Evolutionary conservation across 2,797 vertebrate genomes (phyloP), one percentile per base, ranked within the genome.

Genomic region (Pantherophis vulpinus): DNA sequence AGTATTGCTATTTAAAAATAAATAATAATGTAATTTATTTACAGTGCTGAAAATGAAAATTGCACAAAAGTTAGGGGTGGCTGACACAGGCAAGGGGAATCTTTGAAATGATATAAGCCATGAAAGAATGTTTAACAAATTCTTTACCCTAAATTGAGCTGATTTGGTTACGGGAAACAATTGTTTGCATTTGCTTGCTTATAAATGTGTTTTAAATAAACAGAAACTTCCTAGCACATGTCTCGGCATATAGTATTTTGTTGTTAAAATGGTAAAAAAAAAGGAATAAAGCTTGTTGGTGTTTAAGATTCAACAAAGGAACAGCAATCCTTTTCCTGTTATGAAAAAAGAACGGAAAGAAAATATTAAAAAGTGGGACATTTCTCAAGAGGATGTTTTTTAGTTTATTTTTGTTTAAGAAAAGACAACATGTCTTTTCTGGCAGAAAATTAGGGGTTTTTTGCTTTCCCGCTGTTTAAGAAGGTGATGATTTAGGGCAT

Each of bases 281-380:
- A 97, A 97, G 96, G 95, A 97, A 97, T 97, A 97, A 97, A 98
- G 97, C 93, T 51, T 97, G 96, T 95, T 98, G 97, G 98, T 97
- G 97, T 63, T 93, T 97, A 96, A 97, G 97, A 98, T 97, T 97
- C 97, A 98, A 97, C 97, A 97, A 97, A 98, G 96, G 96, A 96
- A 93, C 96, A 96, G 95, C 96, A 96, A 98, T 97, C 93, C 97
- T 97, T 97, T 98, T 98, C 98, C 98, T 98, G 98, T 98, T 98
- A 97, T 98, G 97, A 70, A 97, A 97, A 97, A 96, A 96, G 97
- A 97, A 87, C 96, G 97, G 97, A 98, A 98, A 97, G 96, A 96
- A 97, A 98, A 97, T 97, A 97, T 95, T 97, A 95, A 93, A 96
- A 96, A 97, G 93, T 94, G 96, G 96, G 96, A 97, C 96, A 95